phyloP scores from a whole-genome alignment of 2,797 vertebrate species.

The Notamacropus eugenii region DNA sequence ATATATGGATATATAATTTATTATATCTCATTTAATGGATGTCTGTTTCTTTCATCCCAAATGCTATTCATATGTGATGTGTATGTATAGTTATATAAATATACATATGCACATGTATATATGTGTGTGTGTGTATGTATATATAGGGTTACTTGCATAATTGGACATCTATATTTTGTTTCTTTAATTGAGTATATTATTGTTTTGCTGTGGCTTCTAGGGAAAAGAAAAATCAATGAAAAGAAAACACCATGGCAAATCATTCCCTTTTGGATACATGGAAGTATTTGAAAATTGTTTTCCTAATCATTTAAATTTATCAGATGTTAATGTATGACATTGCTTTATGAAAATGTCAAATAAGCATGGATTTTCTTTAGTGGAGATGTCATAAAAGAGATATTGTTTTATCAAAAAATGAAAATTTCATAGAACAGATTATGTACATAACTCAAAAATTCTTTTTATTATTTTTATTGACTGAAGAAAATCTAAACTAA shows the following conservation, averaged over 20 bases:
- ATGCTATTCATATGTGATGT: not conserved
- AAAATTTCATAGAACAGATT: slow-evolving; percentile 39
- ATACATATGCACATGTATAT: too few species aligned
- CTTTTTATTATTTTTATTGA: slow-evolving; percentile 9
- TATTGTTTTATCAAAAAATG: slow-evolving; percentile 15
- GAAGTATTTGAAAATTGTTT: slow-evolving; percentile 38
- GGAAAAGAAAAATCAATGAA: slow-evolving; percentile 45
- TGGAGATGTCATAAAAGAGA: not conserved
- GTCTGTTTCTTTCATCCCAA: not conserved
- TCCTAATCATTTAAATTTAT: slow-evolving; percentile 33
- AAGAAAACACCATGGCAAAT: slow-evolving; percentile 29
- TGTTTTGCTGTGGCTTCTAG: not conserved
- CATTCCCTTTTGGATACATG: slow-evolving; percentile 49
- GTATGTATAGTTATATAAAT: too few species aligned
- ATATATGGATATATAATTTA: not conserved
- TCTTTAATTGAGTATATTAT: slow-evolving; percentile 34
- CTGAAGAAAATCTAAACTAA: not conserved
- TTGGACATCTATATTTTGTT: not conserved
- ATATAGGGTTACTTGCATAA: not conserved
- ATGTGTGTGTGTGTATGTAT: not conserved
- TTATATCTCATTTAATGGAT: not conserved
- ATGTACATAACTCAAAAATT: not conserved
- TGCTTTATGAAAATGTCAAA: slow-evolving; percentile 21
- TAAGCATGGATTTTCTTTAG: slow-evolving; percentile 52
- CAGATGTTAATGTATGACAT: slow-evolving; percentile 28